Conservation (phyloP, 2,797 vertebrate species). For the Spinus pinus region DNA sequence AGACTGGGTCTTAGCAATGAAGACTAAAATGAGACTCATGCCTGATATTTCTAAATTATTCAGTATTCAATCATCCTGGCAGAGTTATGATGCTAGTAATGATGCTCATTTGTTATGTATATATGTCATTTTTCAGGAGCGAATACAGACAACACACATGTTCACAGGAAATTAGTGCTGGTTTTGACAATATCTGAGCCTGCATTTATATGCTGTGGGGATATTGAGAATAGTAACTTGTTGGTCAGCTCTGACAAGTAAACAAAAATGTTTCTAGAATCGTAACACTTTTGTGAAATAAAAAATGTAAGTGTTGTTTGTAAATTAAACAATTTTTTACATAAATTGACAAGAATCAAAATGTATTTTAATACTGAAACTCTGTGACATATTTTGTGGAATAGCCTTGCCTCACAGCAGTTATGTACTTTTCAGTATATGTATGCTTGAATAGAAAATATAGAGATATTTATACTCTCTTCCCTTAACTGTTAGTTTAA, state of each 20-base stretch:
- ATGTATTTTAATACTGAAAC: not conserved
- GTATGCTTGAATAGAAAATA: not conserved
- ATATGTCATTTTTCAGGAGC: not conserved
- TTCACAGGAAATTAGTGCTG: not conserved
- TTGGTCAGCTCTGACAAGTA: not conserved
- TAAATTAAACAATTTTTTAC: not conserved
- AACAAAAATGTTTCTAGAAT: not conserved
- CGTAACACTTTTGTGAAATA: not conserved
- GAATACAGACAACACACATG: not conserved
- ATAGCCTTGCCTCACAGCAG: not conserved
- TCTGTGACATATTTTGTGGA: not conserved
- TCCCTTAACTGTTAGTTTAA: not conserved
- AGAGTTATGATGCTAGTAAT: conserved; percentile 16
- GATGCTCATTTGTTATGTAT: not conserved
- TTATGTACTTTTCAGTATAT: not conserved
- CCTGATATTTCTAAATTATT: conserved; percentile 2
- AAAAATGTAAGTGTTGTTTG: not conserved
- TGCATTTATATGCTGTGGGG: not conserved
- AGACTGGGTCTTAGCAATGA: not conserved
- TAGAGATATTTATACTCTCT: not conserved
- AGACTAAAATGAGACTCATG: not conserved
- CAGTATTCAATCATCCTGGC: not conserved
- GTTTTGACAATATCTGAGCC: not conserved
- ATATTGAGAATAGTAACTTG: not conserved
- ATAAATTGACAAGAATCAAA: not conserved